A percentile compares a stretch with the other conserved stretches of the same genome.
Conservation (phyloP, 2,113 vertebrate species). For the Vanacampus margaritifer region DNA sequence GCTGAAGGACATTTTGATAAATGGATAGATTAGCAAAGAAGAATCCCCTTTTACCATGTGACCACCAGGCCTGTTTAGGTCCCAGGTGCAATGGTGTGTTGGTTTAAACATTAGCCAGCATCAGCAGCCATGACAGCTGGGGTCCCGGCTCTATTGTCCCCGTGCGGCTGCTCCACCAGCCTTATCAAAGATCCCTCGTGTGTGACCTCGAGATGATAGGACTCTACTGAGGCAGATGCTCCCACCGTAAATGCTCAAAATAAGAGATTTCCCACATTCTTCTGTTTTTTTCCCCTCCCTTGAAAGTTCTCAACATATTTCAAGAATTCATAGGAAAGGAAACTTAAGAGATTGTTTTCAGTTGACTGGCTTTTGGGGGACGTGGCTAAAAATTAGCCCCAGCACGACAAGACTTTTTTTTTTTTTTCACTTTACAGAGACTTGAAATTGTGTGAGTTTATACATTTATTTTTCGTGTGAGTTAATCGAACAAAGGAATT, state of each 20-base stretch:
- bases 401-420: background rate
- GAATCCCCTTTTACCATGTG: slow-evolving; percentile 32
- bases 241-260: slow-evolving; percentile 37
- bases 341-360: background rate
- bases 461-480: background rate
- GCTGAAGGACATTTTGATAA: slow-evolving; percentile 46
- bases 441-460: background rate
- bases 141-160: slow-evolving; percentile 36
- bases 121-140: slow-evolving; percentile 50
- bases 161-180: slow-evolving; percentile 18
- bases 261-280: slow-evolving; percentile 10
- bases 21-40: slow-evolving; percentile 44
- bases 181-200: slow-evolving; percentile 46
- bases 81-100: slow-evolving; percentile 59
- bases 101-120: slow-evolving; percentile 46
- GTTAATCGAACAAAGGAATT: background rate
- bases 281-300: background rate
- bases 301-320: background rate
- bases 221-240: slow-evolving; percentile 66
- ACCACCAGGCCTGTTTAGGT: slow-evolving; percentile 41
- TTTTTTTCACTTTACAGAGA: background rate
- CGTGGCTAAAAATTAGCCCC: background rate
- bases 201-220: slow-evolving; percentile 60
- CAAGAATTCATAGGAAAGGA: background rate
- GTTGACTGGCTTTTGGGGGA: no score